These are phyloP conservation scores for Copsychus sechellarum DNA, from an alignment of 2,113 vertebrate genomes.

Conservation along the genomic window DNA sequence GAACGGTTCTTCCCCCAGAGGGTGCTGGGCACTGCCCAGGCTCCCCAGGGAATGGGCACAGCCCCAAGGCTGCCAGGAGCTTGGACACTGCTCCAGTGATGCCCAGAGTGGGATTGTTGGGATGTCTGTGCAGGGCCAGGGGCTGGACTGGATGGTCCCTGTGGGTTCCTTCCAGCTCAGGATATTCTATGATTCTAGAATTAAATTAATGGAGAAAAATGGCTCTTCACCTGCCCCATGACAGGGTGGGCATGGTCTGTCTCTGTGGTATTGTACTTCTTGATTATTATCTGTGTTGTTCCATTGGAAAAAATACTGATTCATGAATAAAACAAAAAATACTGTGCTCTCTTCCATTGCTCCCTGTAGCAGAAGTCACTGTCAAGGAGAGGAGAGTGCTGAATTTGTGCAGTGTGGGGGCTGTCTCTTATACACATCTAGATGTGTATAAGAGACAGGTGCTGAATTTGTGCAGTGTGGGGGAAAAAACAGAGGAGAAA, in stretches of 20 bases:
- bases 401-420: not conserved
- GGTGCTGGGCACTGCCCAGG: not conserved
- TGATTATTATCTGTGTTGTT: not conserved
- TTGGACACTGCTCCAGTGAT: not conserved
- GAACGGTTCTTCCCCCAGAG: not conserved
- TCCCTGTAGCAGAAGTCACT: not conserved
- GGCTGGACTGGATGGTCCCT: not conserved
- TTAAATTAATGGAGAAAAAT: not conserved
- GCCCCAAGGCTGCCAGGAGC: rapidly evolving
- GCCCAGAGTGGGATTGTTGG: not conserved
- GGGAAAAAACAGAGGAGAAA: not conserved
- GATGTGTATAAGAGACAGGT: too few species aligned
- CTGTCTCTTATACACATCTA: too few species aligned
- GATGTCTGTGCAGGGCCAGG: not conserved
- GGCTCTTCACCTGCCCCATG: not conserved
- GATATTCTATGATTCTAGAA: not conserved
- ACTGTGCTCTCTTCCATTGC: rapidly evolving
- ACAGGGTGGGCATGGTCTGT: rapidly evolving
- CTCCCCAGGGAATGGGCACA: not conserved
- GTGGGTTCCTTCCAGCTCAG: not conserved
- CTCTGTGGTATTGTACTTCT: not conserved
- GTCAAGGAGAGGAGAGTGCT: not conserved
- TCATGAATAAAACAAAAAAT: not conserved
- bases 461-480: not conserved
- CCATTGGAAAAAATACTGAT: not conserved